These are phyloP conservation scores for Masticophis lateralis DNA, from an alignment of 2,797 vertebrate genomes.

Conservation along the genomic window DNA sequence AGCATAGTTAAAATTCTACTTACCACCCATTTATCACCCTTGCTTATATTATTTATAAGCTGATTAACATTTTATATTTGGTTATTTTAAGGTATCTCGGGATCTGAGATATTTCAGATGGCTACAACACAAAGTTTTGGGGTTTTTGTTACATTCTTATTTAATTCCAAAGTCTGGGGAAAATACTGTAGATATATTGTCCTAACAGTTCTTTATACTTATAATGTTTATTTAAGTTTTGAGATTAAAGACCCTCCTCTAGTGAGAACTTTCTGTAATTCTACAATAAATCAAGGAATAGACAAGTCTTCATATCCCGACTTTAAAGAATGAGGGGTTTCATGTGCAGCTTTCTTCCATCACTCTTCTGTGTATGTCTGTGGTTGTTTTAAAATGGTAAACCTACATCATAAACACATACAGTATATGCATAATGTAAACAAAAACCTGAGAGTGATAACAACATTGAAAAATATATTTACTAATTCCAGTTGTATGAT, in stretches of 20 bases:
- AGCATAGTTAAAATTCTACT: background rate
- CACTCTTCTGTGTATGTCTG: background rate
- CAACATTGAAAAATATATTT: background rate
- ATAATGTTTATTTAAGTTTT: background rate
- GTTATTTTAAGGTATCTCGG: background rate
- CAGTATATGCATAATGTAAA: background rate
- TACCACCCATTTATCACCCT: background rate
- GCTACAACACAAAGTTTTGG: background rate
- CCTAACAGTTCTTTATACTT: background rate
- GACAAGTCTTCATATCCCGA: background rate
- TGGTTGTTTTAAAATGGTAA: background rate
- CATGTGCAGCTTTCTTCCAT: background rate
- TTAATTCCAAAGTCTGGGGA: too few species aligned
- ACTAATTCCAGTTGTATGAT: background rate
- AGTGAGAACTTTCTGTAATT: background rate
- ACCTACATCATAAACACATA: background rate
- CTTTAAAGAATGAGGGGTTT: background rate
- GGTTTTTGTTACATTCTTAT: background rate
- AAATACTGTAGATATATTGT: background rate
- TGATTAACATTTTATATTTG: background rate
- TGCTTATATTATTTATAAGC: background rate
- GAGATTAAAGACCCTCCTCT: background rate
- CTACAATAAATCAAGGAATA: background rate
- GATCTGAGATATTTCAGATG: background rate
- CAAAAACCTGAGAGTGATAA: background rate